phyloP scores from a whole-genome alignment of 2,113 vertebrate genomes.

The Nerophis ophidion region DNA sequence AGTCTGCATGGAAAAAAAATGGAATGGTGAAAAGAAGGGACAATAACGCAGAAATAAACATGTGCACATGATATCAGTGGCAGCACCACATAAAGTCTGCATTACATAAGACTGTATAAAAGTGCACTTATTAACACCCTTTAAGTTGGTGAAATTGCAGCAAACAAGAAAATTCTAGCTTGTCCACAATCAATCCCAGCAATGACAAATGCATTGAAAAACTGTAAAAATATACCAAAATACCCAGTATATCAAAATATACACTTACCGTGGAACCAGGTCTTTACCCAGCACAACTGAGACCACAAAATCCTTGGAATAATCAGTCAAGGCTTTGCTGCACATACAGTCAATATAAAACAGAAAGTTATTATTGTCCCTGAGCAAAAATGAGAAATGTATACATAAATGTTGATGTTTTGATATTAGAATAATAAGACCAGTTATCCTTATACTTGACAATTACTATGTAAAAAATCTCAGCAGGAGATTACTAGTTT shows the following conservation, averaged over 20 bases:
- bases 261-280: conserved; percentile 85
- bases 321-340: conserved; percentile 90
- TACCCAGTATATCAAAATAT: neutral
- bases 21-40: neutral
- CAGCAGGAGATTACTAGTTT: neutral
- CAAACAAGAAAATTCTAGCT: conserved; percentile 1
- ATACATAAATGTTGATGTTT: neutral
- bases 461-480: neutral
- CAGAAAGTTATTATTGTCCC: neutral
- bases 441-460: neutral
- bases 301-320: conserved; percentile 85
- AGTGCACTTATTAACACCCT: conserved; percentile 18
- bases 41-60: neutral
- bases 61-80: conserved; percentile 34
- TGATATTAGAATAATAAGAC: neutral
- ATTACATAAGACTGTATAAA: conserved; percentile 27
- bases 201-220: neutral
- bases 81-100: conserved; percentile 30
- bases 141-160: neutral
- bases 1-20: conserved; percentile 68
- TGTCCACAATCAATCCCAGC: neutral
- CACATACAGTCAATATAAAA: conserved; percentile 17
- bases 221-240: neutral
- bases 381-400: neutral
- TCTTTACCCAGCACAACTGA: conserved; percentile 92